phyloP scores from a whole-genome alignment of 2,888 invertebrate genomes.

The Parelbella ahira region DNA sequence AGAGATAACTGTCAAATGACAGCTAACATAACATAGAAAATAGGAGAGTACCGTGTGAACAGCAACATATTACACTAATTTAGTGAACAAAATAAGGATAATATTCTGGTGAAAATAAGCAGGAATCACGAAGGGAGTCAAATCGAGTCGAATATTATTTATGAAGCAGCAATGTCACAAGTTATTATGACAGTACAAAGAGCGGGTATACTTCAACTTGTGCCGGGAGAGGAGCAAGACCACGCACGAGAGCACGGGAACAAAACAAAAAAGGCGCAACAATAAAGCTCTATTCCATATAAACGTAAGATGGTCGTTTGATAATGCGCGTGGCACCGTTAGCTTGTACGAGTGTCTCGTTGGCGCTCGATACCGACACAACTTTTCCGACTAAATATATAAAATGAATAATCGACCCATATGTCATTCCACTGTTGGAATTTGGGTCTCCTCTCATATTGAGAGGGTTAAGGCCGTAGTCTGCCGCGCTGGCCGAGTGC shows the following conservation, averaged over 20 bases:
- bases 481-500: too few species aligned
- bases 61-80: too few species aligned
- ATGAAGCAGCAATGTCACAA: constrained; percentile 5
- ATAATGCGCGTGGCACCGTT: constrained; percentile 41
- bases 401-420: too few species aligned
- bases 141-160: neutral
- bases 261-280: constrained; percentile 28
- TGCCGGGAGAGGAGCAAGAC: constrained; percentile 15
- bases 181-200: constrained; percentile 6
- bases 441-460: too few species aligned
- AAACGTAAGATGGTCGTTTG: constrained; percentile 40
- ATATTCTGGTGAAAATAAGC: too few species aligned
- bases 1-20: too few species aligned
- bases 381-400: constrained; percentile 4
- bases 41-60: too few species aligned
- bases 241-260: constrained; percentile 9
- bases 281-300: constrained; percentile 34
- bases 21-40: too few species aligned
- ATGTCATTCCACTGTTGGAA: too few species aligned
- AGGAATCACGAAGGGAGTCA: too few species aligned
- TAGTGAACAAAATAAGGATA: too few species aligned
- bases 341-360: constrained; percentile 30
- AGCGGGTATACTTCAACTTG: neutral
- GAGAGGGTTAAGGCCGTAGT: too few species aligned
- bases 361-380: constrained; percentile 9